phyloP scores from a whole-genome alignment of 1,140 invertebrate species.

The Drosophila saltans region DNA sequence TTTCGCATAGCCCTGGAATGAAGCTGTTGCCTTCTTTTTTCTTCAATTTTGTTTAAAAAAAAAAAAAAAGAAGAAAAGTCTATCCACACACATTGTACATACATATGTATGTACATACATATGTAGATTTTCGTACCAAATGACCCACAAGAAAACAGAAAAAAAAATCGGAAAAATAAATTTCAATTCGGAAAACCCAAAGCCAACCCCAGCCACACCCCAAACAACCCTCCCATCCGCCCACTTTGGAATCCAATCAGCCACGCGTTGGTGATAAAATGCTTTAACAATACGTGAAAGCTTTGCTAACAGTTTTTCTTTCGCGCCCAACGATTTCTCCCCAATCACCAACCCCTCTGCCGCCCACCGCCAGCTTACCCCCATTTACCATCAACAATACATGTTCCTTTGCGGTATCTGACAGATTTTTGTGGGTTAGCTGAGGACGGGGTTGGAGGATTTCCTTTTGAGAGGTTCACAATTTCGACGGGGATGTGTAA shows the following conservation, averaged over 20 bases:
- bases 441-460: constrained; percentile 13
- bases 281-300: constrained; percentile 81
- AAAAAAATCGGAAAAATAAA: constrained; percentile 6
- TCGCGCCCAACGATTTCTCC: constrained; percentile 6
- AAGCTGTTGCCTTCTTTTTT: constrained; percentile 12
- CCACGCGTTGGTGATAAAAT: constrained; percentile 81
- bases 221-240: background rate
- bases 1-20: constrained; percentile 35
- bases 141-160: constrained; percentile 6
- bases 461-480: background rate
- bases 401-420: constrained; percentile 72
- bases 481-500: constrained; percentile 17
- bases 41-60: background rate
- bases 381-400: background rate
- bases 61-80: background rate
- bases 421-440: constrained; percentile 78
- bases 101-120: no score
- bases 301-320: constrained; percentile 72
- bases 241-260: constrained; percentile 71
- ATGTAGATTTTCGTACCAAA: background rate
- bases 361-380: background rate
- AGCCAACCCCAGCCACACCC: background rate
- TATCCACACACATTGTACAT: background rate
- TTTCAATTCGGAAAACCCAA: constrained; percentile 40
- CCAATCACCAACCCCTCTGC: no score